phyloP scores from a whole-genome alignment of 2,113 vertebrate genomes.

The Bothrops jararaca region DNA sequence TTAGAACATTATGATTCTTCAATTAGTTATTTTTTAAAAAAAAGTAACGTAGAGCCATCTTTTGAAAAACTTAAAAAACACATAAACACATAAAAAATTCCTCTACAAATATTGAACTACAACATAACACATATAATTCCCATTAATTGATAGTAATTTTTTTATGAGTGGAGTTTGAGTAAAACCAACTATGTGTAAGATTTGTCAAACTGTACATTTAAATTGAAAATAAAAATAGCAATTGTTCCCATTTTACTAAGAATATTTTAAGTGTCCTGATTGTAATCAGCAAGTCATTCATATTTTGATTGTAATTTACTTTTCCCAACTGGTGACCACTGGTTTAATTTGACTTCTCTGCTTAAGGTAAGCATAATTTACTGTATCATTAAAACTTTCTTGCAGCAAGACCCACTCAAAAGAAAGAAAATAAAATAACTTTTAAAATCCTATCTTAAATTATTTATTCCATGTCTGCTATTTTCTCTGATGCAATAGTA shows the following conservation, averaged over 20 bases:
- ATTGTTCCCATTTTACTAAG: not conserved
- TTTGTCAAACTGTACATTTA: not conserved
- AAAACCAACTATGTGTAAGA: not conserved
- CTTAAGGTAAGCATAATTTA: not conserved
- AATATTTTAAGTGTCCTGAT: not conserved
- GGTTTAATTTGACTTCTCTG: not conserved
- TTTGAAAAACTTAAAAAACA: not conserved
- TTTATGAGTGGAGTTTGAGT: not conserved
- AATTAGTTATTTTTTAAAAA: not conserved
- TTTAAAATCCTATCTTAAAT: not conserved
- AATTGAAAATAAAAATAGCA: not conserved
- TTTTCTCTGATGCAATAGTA: not conserved
- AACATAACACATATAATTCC: not conserved
- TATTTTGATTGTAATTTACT: conserved; percentile 8
- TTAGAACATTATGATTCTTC: conserved; percentile 2
- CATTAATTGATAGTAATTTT: not conserved
- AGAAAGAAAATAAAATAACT: not conserved
- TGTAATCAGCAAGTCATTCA: not conserved
- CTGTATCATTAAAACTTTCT: not conserved
- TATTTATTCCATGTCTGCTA: not conserved
- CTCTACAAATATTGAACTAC: not conserved
- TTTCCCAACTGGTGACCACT: not conserved
- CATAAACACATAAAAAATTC: not conserved
- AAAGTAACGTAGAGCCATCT: not conserved
- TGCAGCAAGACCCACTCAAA: not conserved